A percentile compares a stretch with the other conserved stretches of the same genome.
Conservation (phyloP, 2,113 vertebrate genomes). For the Nibea albiflora region DNA sequence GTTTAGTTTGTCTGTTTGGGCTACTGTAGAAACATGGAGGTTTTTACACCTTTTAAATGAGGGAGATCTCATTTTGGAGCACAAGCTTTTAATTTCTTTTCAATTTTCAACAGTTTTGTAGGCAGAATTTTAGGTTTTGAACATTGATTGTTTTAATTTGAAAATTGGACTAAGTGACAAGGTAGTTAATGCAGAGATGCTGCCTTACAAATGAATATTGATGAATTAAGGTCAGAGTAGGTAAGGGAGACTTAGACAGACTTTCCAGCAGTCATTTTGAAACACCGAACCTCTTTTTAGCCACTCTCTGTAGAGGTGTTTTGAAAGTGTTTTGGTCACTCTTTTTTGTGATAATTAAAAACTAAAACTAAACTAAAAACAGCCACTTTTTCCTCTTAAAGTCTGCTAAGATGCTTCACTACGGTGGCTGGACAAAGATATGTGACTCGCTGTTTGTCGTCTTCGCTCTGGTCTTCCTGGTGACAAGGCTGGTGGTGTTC, state of each 20-base stretch:
- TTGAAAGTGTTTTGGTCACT: not conserved
- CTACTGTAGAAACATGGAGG: no score
- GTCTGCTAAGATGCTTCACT: slow-evolving; percentile 92
- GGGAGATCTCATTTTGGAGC: not conserved
- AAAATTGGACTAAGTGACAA: not conserved
- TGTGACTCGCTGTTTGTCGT: slow-evolving; percentile 88
- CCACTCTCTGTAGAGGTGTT: not conserved
- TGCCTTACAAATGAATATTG: not conserved
- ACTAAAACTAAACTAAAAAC: no score
- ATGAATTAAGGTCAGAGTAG: not conserved
- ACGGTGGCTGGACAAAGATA: slow-evolving; percentile 86
- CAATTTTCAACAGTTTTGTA: not conserved
- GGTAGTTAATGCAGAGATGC: not conserved
- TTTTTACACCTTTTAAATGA: not conserved
- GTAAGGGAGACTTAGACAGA: not conserved
- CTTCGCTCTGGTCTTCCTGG: slow-evolving; percentile 88
- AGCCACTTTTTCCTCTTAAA: slow-evolving; percentile 51
- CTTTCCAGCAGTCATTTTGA: not conserved
- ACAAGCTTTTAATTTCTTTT: not conserved
- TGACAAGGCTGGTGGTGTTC: slow-evolving; percentile 87
- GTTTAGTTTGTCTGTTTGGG: no score
- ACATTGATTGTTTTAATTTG: not conserved
- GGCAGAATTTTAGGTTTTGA: not conserved
- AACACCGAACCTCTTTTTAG: not conserved
- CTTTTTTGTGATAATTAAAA: not conserved